A percentile compares a stretch with the other conserved stretches of the same genome.
Conservation (phyloP, 2,888 invertebrate genomes). For the Herminia tarsipennalis region DNA sequence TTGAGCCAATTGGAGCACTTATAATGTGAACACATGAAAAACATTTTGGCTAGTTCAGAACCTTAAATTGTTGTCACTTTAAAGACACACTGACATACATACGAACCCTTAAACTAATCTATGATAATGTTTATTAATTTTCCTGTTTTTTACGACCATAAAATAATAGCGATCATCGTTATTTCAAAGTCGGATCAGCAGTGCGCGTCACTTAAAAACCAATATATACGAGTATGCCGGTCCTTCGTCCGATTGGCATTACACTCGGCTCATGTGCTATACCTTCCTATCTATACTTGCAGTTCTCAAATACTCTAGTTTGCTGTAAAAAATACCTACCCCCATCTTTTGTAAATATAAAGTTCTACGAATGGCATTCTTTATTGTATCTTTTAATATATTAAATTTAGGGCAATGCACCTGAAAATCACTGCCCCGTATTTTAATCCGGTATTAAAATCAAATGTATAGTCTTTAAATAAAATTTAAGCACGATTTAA, state of each 20-base stretch:
- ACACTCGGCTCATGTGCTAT: no score
- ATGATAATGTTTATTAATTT: not conserved
- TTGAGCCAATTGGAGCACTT: not conserved
- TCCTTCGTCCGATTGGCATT: no score
- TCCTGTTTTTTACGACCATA: no score
- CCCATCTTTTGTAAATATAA: slow-evolving; percentile 32
- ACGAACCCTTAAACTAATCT: not conserved
- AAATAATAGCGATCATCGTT: no score
- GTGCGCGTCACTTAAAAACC: no score
- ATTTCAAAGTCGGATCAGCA: no score
- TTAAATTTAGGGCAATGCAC: slow-evolving; percentile 23
- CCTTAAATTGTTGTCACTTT: no score
- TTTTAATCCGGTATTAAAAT: slow-evolving; percentile 19
- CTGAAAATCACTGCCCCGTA: slow-evolving; percentile 13
- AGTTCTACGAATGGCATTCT: slow-evolving; percentile 31
- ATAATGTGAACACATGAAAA: no score
- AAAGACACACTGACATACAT: no score
- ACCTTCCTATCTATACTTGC: no score
- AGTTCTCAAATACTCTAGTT: not conserved
- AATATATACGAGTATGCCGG: no score
- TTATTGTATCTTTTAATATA: slow-evolving; percentile 31
- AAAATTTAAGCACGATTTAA: slow-evolving; percentile 50
- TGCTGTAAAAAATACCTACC: no score
- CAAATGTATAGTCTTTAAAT: slow-evolving; percentile 21
- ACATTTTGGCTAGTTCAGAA: not conserved